Evolutionary conservation across 1,140 invertebrate species (phyloP).

Genomic region (Magallana angulata): DNA sequence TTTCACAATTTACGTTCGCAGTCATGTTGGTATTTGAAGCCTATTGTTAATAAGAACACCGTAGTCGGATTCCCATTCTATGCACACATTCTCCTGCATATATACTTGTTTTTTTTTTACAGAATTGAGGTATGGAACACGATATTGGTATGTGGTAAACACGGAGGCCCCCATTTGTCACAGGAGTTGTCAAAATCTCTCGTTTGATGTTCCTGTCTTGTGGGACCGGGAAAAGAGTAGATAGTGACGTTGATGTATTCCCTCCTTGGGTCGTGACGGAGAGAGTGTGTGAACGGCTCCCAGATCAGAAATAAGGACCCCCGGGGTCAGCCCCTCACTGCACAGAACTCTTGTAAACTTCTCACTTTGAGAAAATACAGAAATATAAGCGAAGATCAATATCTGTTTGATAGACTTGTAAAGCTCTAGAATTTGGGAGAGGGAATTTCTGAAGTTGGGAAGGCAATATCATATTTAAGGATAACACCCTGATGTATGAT

Average conservation of each 20-base stretch:
- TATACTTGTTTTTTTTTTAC: not conserved
- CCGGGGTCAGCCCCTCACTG: no score
- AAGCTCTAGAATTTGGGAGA: no score
- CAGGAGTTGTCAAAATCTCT: not conserved
- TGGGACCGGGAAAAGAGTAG: not conserved
- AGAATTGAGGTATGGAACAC: not conserved
- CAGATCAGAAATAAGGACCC: not conserved
- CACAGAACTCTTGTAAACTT: no score
- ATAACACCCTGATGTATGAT: no score
- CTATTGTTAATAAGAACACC: not conserved
- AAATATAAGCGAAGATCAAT: no score
- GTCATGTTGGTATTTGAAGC: not conserved
- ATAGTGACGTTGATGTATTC: constrained; percentile 16
- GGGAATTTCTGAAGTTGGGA: no score
- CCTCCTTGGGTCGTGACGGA: not conserved
- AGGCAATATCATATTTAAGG: no score
- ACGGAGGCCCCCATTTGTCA: constrained; percentile 8
- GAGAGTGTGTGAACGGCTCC: not conserved
- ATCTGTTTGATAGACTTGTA: no score
- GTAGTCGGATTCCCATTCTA: not conserved
- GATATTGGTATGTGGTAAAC: constrained; percentile 33
- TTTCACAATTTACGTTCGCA: no score
- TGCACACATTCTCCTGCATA: not conserved
- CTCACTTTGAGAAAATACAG: no score
- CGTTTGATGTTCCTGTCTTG: constrained; percentile 25